Evolutionary conservation across 2,113 vertebrate species (phyloP), one percentile per base, ranked within the genome.

Genomic region (Micronycteris hirsuta): DNA sequence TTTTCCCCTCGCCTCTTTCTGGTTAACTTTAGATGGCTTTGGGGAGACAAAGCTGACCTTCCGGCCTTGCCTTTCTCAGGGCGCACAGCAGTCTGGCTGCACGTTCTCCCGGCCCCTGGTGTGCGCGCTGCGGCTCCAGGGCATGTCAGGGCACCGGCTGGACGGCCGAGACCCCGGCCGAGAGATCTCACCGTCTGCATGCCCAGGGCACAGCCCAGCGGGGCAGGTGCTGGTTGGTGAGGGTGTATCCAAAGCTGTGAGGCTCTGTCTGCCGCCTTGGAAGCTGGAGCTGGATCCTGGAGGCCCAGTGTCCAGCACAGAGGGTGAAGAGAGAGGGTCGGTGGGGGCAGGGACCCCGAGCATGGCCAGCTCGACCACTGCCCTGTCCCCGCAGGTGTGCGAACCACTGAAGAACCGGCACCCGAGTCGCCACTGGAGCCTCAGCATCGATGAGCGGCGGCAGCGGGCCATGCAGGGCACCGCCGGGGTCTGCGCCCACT

Each of bases 371-470:
- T 10, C 0, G 0, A 45, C 20, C 10, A 4, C 36, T 4, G 20
- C 14, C 6, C 61, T 68, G 54, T 93, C 49, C 15, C 63, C 11
- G 0, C 90, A 97, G 97, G 97, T 97, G 70, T 38, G 80, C 7
- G 74, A 96, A 45, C 89, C 84, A 0, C 90, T 15, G 0, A 19
- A 28, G 31, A 76, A 2, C 86, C 1, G 19, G 45, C 1, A 0
- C n/a, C n/a, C 4, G 0, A 4, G 43, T 70, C 84, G 65, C 38
- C 92, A 12, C 89, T 94, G 97, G 96, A 94, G 65, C 58, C 0
- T 95, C 20, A 92, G 95, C 97, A 97, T 94, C 1, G 86, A 96
- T 0, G 89, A 96, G 54, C 96, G 90, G 43, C n/a, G 96, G 54
- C 70, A 15, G 7, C 92, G 33, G 94, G 97, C 94, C 3, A 0